Base-by-base conservation (phyloP, 1,140 invertebrate genomes). In the Diabrotica undecimpunctata region DNA sequence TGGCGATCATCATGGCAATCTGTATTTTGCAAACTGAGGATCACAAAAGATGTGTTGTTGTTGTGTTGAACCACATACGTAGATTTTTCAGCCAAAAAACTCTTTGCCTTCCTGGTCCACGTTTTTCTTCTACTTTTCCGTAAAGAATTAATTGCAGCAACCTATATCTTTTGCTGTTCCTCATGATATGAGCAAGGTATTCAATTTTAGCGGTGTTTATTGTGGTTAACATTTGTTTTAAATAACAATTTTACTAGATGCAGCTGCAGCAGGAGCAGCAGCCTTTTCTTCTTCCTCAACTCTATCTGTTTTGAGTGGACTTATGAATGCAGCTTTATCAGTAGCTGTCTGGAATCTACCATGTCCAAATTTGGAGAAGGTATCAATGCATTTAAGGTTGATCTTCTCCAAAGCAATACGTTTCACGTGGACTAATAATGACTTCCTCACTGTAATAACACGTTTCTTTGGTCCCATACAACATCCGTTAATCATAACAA, bases 351-450 rank as follows among this genome's bases (percentile, higher is more conserved):
- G 98, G 97, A 99, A 99, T 76, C 97, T 91, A 87, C 97, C 98
- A 80, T 99, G 97, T 81, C 98, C 97, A 80, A 98, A 98, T 83
- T 99, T 99, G 79, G 96, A 98, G 56, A 95, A 92, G 41, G 98
- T 99, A 80, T 99, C 97, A 81, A 99, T 99, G 83, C 99, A 99
- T 81, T 99, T 99, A n/a, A 99, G 87, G 71, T 92, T 96, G 82
- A 99, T 99, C 85, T 99, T 96, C 82, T 99, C 97, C 77, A 96
- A 25, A 25, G 4, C 25, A 25, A 25, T 2, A 25, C 25, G 25
- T 25, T 25, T 82, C 60, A 96, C 94, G 65, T 51, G 9, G 46
- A 12, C 9, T 9, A 51, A 10, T 9, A 76, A 79, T 81, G 95
- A 93, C 87, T 99, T 99, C 80, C 98, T 89, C 65, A 99, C 84